These are phyloP conservation scores for Girardinus metallicus DNA, from an alignment of 2,797 vertebrate genomes.

Conservation along the genomic window DNA sequence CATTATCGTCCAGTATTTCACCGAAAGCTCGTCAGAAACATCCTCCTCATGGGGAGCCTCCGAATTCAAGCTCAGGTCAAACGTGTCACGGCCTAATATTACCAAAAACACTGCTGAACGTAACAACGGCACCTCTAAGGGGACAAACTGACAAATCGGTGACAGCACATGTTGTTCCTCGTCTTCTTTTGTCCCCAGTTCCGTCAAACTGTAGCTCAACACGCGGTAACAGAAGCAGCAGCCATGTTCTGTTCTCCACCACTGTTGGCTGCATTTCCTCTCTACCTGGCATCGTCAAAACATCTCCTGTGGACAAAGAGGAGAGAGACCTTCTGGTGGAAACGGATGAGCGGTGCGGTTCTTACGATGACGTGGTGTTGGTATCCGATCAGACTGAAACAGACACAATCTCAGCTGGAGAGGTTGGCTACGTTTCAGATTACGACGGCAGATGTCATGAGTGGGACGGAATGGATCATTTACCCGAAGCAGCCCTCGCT, in stretches of 20 bases:
- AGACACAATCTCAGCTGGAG: constrained; percentile 9
- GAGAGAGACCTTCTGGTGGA: constrained; percentile 73
- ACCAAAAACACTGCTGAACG: constrained; percentile 66
- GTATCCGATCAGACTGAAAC: constrained; percentile 31
- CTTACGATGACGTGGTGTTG: constrained; percentile 75
- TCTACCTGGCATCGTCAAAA: constrained; percentile 66
- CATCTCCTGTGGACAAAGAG: constrained; percentile 74
- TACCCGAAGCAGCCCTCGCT: neutral
- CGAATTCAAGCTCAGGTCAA: constrained; percentile 5
- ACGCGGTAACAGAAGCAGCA: constrained; percentile 8
- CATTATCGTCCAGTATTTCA: constrained; percentile 15
- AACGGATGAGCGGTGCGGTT: constrained; percentile 70
- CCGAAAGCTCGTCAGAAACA: constrained; percentile 20
- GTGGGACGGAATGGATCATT: constrained; percentile 16
- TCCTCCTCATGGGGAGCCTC: neutral
- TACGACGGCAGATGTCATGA: constrained; percentile 29
- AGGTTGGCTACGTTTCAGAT: constrained; percentile 7
- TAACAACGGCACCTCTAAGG: constrained; percentile 35
- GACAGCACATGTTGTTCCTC: neutral
- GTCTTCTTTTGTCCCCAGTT: constrained; percentile 20
- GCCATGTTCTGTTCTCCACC: constrained; percentile 82
- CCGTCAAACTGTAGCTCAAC: constrained; percentile 22
- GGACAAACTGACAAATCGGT: constrained; percentile 5
- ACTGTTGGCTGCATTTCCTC: constrained; percentile 77
- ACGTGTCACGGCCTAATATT: constrained; percentile 64